Base-by-base conservation (phyloP, 2,888 invertebrate genomes). In the Nymphalis urticae region DNA sequence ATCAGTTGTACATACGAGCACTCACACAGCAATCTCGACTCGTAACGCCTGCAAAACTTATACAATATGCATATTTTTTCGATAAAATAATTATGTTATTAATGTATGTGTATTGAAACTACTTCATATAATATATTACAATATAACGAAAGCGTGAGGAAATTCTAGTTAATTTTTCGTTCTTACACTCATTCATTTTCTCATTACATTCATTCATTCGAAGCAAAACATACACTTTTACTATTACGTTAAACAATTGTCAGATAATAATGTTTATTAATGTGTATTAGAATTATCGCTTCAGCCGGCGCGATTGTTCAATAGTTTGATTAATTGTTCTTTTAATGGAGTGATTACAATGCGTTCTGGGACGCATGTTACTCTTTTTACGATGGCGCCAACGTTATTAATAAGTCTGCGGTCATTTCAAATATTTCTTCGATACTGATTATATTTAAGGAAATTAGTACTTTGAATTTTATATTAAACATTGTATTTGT, bases 321-420 rank as follows among this genome's bases (percentile, higher is more conserved):
- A 66, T 69, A 69, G 75, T 79, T 84, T 85, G 84, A 87, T 86
- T 84, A 87, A 88, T 85, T 79, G 80, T 73, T 75, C 72, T 76
- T 81, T 82, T 84, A 84, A 85, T 85, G 80, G 81, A 81, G 76
- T 79, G 79, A 83, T 85, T 82, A 82, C 76, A 21, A 48, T 67
- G 73, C 68, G 63, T 71, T 72, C 59, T 66, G 58, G 32, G 13
- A 42, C 8, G 36, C 58, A 59, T 42, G 58, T 42, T 58, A 19
- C 32, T 66, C 42, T 48, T 24, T 62, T 67, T 56, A 62, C 50
- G 54, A 53, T 36, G 67, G 62, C 66, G 66, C 66, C 66, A 56
- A 36, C 47, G 62, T 67, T 56, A 56, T 67, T 67, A 67, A 56
- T 66, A 62, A 67, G 66, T 62, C 66, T 67, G 66, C 56, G 56